phyloP scores from a whole-genome alignment of 2,113 vertebrate genomes.

The Trematocara stigmaticum region DNA sequence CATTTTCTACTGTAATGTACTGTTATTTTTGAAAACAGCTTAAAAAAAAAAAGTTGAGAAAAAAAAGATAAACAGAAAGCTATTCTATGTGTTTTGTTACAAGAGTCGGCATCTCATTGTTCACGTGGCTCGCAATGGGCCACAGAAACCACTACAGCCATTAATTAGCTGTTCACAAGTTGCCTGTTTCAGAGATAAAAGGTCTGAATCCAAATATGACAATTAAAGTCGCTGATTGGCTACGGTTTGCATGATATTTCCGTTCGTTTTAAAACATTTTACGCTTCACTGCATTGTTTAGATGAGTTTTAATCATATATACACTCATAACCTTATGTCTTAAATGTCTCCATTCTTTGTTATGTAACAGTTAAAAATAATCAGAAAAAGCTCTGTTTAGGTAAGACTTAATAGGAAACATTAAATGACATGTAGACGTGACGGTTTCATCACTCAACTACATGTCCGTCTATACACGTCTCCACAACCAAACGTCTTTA shows the following conservation, averaged over 20 bases:
- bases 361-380: neutral
- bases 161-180: neutral
- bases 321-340: neutral
- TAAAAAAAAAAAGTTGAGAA: fast-evolving
- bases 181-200: neutral
- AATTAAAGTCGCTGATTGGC: neutral
- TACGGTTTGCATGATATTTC: fast-evolving
- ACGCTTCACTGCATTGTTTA: neutral
- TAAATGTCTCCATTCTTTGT: fast-evolving
- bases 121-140: neutral
- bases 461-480: neutral
- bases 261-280: neutral
- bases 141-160: neutral
- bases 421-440: neutral
- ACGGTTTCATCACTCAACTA: fast-evolving
- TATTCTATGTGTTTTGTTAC: neutral
- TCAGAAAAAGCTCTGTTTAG: neutral
- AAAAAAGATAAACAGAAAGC: neutral
- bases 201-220: fast-evolving
- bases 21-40: neutral
- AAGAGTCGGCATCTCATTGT: neutral
- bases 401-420: neutral
- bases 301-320: neutral
- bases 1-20: neutral
- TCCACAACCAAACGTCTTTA: neutral